A percentile compares a stretch with the other conserved stretches of the same genome.
phyloP scores from a whole-genome alignment of 64 coral and sea anemone species.

The Montipora capricornis region DNA sequence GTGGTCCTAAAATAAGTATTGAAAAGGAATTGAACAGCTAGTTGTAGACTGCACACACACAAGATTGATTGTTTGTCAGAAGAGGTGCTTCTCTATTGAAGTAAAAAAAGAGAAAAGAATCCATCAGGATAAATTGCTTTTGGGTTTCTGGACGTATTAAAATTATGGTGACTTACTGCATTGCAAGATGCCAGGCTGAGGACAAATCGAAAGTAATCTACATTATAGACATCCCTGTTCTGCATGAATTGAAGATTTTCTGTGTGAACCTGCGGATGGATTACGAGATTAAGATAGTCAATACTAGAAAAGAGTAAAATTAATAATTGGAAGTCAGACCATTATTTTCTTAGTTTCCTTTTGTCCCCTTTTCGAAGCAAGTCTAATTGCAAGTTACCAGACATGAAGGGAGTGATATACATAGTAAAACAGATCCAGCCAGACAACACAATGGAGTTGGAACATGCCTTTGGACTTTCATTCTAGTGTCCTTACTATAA shows the following conservation, averaged over 20 bases:
- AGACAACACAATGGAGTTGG: no score
- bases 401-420: no score
- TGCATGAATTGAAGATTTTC: constrained; percentile 98
- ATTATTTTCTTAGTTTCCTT: no score
- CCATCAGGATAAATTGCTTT: background rate
- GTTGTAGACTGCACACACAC: constrained; percentile 85
- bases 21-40: constrained; percentile 87
- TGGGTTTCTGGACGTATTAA: no score
- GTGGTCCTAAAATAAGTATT: constrained; percentile 97
- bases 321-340: no score
- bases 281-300: no score
- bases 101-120: background rate
- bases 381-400: no score
- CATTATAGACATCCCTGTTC: constrained; percentile 93
- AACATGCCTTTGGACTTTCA: no score
- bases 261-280: constrained; percentile 71
- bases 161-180: constrained; percentile 16
- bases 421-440: no score
- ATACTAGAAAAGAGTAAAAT: no score
- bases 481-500: no score
- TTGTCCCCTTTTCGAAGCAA: no score
- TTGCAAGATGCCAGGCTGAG: constrained; percentile 87
- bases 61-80: constrained; percentile 80
- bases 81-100: constrained; percentile 43
- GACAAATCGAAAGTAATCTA: constrained; percentile 89